Evolutionary conservation across 1,140 invertebrate species (phyloP).

Genomic region (Polyergus mexicanus): DNA sequence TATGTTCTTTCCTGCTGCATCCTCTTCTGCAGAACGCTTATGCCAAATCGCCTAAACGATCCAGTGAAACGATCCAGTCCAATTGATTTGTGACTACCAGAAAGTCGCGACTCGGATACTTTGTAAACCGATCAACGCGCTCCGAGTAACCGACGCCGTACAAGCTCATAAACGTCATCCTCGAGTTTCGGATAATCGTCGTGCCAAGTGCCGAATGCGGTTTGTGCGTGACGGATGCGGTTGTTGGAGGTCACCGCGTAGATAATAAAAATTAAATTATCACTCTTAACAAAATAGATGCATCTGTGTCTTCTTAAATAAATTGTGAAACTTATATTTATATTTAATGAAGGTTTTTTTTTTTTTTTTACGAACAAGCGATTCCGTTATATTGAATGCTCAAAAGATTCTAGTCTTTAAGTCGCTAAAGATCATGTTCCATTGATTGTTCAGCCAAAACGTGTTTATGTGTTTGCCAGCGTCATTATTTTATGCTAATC

Average conservation of each 20-base stretch:
- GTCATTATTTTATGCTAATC: conserved; percentile 80
- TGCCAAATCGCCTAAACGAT: conserved; percentile 74
- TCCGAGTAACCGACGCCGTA: conserved; percentile 68
- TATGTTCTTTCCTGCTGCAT: conserved; percentile 67
- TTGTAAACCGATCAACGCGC: conserved; percentile 82
- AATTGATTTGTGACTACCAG: conserved; percentile 82
- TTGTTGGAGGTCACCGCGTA: conserved; percentile 21
- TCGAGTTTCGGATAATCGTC: conserved; percentile 70
- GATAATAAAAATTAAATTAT: conserved; percentile 27
- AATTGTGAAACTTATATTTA: conserved; percentile 1
- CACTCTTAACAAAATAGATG: not conserved
- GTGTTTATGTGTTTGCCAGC: conserved; percentile 75
- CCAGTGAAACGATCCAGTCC: conserved; percentile 79
- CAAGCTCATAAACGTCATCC: conserved; percentile 82
- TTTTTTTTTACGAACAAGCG: conserved; percentile 67
- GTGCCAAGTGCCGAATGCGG: conserved; percentile 24
- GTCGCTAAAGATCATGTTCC: conserved; percentile 74
- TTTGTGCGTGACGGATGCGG: conserved; percentile 21
- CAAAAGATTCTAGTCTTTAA: conserved; percentile 68
- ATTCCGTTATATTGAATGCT: conserved; percentile 71
- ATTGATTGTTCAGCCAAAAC: conserved; percentile 71
- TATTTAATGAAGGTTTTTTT: not conserved
- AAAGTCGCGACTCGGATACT: conserved; percentile 77
- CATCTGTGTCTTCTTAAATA: not conserved
- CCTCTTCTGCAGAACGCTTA: conserved; percentile 73